Evolutionary conservation across 2,113 vertebrate species (phyloP).

Genomic region (Oxyruncus cristatus): DNA sequence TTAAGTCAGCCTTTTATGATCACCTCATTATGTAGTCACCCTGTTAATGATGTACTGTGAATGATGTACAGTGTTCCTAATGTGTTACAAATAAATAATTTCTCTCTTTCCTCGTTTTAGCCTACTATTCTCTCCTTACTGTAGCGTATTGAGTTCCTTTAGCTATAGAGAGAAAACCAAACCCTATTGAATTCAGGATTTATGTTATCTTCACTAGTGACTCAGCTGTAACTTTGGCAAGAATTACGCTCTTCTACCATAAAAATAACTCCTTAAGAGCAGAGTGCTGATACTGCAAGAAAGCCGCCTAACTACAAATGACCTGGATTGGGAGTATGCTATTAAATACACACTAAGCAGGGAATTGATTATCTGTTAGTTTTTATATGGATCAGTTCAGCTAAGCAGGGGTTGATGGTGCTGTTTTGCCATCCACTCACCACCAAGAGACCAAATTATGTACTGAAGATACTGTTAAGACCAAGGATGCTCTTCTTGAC

Average conservation of each 20-base stretch:
- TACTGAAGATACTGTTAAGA: neutral
- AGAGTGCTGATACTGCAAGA: neutral
- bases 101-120: neutral
- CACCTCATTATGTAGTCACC: neutral
- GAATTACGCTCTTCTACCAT: neutral
- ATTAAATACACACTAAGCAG: neutral
- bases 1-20: neutral
- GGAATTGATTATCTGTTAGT: neutral
- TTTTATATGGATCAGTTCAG: neutral
- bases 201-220: neutral
- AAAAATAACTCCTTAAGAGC: neutral
- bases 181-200: neutral
- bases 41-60: conserved; percentile 39
- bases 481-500: neutral
- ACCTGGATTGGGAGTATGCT: neutral
- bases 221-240: neutral
- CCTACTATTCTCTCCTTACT: neutral
- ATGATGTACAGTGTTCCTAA: conserved; percentile 43
- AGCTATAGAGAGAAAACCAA: neutral
- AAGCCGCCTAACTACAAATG: neutral
- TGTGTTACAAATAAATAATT: conserved; percentile 62
- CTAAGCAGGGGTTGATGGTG: neutral
- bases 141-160: neutral
- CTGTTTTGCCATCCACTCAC: neutral
- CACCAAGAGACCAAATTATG: neutral